phyloP scores from a whole-genome alignment of 2,113 vertebrate genomes.

The Regulus satrapa region DNA sequence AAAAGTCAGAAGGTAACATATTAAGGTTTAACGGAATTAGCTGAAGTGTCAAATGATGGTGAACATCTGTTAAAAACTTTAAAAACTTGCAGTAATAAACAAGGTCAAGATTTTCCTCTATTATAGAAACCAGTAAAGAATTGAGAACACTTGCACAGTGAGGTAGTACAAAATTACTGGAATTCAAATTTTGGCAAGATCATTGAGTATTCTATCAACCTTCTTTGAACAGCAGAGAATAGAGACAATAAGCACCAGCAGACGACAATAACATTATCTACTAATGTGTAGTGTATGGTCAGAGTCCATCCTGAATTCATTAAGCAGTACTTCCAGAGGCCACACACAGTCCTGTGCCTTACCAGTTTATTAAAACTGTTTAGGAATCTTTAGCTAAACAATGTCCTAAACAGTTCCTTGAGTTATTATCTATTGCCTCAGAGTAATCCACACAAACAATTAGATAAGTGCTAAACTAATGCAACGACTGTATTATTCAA shows the following conservation, averaged over 20 bases:
- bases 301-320: background rate
- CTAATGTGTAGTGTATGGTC: background rate
- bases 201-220: background rate
- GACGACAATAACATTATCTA: background rate
- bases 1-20: background rate
- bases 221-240: background rate
- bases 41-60: background rate
- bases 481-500: background rate
- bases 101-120: background rate
- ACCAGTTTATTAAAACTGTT: background rate
- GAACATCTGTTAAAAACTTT: background rate
- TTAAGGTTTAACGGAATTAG: background rate
- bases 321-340: background rate
- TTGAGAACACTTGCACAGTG: background rate
- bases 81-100: background rate
- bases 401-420: background rate
- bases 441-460: background rate
- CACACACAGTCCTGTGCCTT: background rate
- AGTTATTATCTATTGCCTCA: background rate
- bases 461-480: background rate
- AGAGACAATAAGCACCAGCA: background rate
- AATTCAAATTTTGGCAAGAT: background rate
- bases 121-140: background rate
- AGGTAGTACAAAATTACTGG: background rate
- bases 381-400: background rate